These are phyloP conservation scores for Muricea muricata DNA, from an alignment of 92 coral and sea anemone species.

Conservation along the genomic window DNA sequence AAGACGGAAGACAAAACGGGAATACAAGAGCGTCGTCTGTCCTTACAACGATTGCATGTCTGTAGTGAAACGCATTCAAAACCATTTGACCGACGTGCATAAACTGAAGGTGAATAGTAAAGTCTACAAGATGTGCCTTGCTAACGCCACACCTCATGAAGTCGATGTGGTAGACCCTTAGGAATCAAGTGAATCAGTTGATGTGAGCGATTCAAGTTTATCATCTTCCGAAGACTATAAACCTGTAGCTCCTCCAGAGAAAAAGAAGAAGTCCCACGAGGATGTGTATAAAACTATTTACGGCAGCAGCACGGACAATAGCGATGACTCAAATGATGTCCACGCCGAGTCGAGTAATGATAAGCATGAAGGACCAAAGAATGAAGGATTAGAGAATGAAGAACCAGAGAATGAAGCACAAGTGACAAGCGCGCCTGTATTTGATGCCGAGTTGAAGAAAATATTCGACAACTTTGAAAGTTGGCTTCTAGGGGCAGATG, in stretches of 20 bases:
- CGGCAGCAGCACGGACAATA: background rate
- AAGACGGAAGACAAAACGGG: background rate
- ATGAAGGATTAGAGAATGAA: background rate
- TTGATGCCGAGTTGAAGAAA: background rate
- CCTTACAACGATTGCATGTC: background rate
- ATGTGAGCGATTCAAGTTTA: too few species aligned
- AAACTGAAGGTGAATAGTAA: background rate
- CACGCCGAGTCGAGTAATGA: too few species aligned
- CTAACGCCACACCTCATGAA: background rate
- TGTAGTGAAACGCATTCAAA: slow-evolving; percentile 12
- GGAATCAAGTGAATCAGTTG: background rate
- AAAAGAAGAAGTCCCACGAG: background rate
- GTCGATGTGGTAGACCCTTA: background rate
- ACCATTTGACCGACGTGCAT: slow-evolving; percentile 16
- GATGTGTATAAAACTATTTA: background rate
- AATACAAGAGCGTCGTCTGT: slow-evolving; percentile 12
- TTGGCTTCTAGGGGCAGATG: slow-evolving; percentile 61
- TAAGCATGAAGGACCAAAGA: background rate
- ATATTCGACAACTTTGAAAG: slow-evolving; percentile 32
- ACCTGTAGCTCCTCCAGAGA: background rate
- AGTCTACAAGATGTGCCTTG: background rate
- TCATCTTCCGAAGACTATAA: background rate
- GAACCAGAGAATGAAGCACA: background rate
- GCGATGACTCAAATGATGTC: background rate
- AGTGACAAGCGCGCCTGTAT: too few species aligned